Evolutionary conservation across 2,113 vertebrate species (phyloP).

Genomic region (Melanerpes aurifrons): DNA sequence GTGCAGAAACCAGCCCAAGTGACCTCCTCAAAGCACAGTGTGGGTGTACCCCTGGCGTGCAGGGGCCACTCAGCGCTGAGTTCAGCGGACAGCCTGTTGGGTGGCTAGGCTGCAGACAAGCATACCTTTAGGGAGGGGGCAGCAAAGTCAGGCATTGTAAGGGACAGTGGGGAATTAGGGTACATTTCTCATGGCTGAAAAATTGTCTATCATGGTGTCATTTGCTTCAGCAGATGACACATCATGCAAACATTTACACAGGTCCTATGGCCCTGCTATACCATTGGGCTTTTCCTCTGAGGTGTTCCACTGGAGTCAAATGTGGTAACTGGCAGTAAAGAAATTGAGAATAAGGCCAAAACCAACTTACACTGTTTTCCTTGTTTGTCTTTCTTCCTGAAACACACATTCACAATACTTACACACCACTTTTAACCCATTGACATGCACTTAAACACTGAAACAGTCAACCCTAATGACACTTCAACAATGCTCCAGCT

Average conservation of each 20-base stretch:
- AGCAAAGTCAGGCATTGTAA: not conserved
- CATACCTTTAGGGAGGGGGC: rapidly evolving
- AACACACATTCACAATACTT: not conserved
- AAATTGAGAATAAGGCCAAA: not conserved
- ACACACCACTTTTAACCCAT: not conserved
- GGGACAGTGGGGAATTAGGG: not conserved
- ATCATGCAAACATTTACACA: not conserved
- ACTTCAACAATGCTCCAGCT: not conserved
- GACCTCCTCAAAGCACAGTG: not conserved
- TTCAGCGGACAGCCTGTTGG: not conserved
- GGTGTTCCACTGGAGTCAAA: constrained; percentile 1
- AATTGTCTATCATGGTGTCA: not conserved
- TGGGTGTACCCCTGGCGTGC: too few relatives aligned
- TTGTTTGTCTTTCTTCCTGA: not conserved
- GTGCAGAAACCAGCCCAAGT: not conserved
- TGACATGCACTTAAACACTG: not conserved
- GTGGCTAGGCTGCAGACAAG: not conserved
- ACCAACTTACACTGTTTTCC: not conserved
- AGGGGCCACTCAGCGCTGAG: too few relatives aligned
- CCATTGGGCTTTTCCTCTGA: not conserved
- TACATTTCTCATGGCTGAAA: not conserved
- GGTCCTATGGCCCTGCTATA: not conserved
- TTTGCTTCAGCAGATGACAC: not conserved
- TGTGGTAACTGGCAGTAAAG: not conserved
- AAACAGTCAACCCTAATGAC: not conserved